Evolutionary conservation across 2,888 invertebrate genomes (phyloP).

Genomic region (Tetanocera ferruginea): DNA sequence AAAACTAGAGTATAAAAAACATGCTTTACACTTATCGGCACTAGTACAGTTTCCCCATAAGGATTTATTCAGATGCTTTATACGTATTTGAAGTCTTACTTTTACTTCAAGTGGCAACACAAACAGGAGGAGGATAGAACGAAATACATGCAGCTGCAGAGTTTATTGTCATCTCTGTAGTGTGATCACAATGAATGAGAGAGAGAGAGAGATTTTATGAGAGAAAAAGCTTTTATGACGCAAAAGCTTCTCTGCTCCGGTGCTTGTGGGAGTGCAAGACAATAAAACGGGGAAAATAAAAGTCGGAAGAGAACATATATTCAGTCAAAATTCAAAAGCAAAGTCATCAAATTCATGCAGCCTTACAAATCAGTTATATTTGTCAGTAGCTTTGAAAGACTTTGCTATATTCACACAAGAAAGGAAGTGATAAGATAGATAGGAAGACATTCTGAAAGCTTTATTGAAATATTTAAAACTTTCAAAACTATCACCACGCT

Average conservation of each 20-base stretch:
- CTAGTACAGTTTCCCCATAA: constrained; percentile 2
- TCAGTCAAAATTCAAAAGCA: constrained; percentile 20
- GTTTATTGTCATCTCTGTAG: constrained; percentile 41
- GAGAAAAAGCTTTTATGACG: constrained; percentile 20
- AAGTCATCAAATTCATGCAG: constrained; percentile 17
- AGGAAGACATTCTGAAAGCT: constrained; percentile 16
- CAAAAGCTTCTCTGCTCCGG: constrained; percentile 20
- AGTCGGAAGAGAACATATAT: constrained; percentile 12
- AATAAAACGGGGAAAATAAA: not conserved
- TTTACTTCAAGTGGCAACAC: constrained; percentile 9
- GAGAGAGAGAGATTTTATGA: not conserved
- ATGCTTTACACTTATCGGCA: constrained; percentile 19
- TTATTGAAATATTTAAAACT: not conserved
- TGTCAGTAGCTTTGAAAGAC: constrained; percentile 11
- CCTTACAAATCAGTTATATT: not conserved
- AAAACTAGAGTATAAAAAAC: not conserved
- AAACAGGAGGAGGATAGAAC: constrained; percentile 37
- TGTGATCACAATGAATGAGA: constrained; percentile 20
- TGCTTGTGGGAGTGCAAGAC: constrained; percentile 25
- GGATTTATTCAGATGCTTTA: not conserved
- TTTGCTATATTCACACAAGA: constrained; percentile 12
- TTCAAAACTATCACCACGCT: constrained; percentile 7
- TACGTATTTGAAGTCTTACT: constrained; percentile 6
- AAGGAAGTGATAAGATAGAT: not conserved
- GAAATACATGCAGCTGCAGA: constrained; percentile 50